Base-by-base conservation (phyloP, 2,888 invertebrate genomes). In the Tiliacea citrago region DNA sequence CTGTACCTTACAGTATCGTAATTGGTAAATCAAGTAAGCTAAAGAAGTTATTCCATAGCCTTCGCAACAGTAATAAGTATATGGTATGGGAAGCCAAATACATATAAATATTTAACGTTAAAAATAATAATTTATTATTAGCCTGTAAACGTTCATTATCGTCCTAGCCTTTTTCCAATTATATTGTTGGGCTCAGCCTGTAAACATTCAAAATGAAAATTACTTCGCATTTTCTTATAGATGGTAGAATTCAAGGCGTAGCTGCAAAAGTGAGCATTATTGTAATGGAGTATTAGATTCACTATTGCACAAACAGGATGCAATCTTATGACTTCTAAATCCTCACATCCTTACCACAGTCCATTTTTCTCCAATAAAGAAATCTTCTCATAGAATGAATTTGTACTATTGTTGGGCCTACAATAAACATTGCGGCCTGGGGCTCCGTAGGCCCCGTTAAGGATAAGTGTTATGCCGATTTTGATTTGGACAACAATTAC, bases 401-500 rank as follows among this genome's bases (percentile, higher is more conserved):
- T 53, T 35, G 47, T 21, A 58, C 78, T 82, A 63, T 76, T 53
- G 82, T 76, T 68, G 85, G 87, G 55, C n/a, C 12, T n/a, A 45
- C 45, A 69, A 49, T 55, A 57, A 63, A 35, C 51, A 51, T 3
- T 12, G 53, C 58, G 2, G 73, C 87, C 73, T 12, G 35, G 8
- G 84, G 87, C 74, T 60, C 66, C 66, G 57, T 53, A 60, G 57
- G 68, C 65, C 62, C 57, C 69, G 60, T 18, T 69, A 58, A 53
- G 42, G 39, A 47, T 71, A 76, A 76, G 67, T 76, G 65, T 42
- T 75, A 13, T 61, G 62, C 79, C 82, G 58, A 63, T 76, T 87
- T 85, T 76, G 78, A 85, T 87, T 85, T 76, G 78, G 87, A 60
- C 53, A 70, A 45, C 69, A 77, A 82, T 86, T 71, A 77, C 73